Percentiles rank a stretch among this genome's conserved stretches.
Conservation (phyloP, 2,113 vertebrate genomes). For the Cynocephalus volans region DNA sequence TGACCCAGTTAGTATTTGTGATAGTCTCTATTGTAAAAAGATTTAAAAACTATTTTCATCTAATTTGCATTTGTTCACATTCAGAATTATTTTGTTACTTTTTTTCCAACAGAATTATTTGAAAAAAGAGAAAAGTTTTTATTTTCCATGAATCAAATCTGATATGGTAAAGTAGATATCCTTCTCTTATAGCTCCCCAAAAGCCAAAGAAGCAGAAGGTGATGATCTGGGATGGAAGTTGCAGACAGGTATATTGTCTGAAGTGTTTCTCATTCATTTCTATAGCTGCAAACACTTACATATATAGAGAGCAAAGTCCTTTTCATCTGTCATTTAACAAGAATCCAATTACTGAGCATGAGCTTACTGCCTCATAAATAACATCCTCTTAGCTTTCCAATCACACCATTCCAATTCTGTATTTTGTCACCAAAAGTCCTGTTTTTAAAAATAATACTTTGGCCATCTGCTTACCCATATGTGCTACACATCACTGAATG, state of each 20-base stretch:
- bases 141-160: background rate
- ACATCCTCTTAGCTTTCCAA: slow-evolving; percentile 83
- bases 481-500: slow-evolving; percentile 80
- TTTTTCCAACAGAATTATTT: background rate
- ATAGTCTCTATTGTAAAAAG: background rate
- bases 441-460: slow-evolving; percentile 88
- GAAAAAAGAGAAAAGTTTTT: slow-evolving; percentile 1
- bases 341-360: slow-evolving; percentile 77
- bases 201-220: background rate
- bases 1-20: background rate
- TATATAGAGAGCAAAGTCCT: background rate
- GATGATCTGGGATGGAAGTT: slow-evolving; percentile 1
- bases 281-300: background rate
- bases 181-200: background rate
- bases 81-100: background rate
- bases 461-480: slow-evolving; percentile 88
- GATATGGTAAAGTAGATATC: background rate
- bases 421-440: slow-evolving; percentile 89
- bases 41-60: background rate
- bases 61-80: background rate
- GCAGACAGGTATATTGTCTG: slow-evolving; percentile 18
- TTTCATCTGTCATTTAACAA: slow-evolving; percentile 81
- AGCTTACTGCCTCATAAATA: slow-evolving; percentile 82
- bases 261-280: slow-evolving; percentile 50
- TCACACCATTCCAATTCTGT: slow-evolving; percentile 83